Conservation (phyloP, 2,797 vertebrate species). For the Huso huso region DNA sequence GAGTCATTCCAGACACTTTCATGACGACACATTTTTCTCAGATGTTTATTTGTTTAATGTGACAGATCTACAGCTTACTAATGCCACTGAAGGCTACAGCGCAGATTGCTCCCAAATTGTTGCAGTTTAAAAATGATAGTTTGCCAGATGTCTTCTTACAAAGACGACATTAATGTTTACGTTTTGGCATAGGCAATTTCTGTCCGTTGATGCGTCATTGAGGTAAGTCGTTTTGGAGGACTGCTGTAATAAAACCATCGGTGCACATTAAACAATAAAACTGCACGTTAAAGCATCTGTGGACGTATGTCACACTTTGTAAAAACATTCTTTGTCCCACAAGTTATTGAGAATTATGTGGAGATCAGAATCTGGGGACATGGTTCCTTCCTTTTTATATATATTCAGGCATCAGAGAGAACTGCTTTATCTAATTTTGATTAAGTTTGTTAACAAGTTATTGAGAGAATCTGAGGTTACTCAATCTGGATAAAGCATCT, state of each 20-base stretch:
- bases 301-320: too few relatives aligned
- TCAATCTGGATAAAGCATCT: too few relatives aligned
- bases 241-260: background rate
- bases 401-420: too few relatives aligned
- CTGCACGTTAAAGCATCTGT: too few relatives aligned
- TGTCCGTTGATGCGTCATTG: slow-evolving; percentile 18
- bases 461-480: too few relatives aligned
- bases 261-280: too few relatives aligned
- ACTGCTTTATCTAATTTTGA: too few relatives aligned
- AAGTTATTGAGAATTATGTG: too few relatives aligned
- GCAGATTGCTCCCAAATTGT: background rate
- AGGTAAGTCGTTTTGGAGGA: slow-evolving; percentile 10
- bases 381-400: too few relatives aligned
- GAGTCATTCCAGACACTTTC: slow-evolving; percentile 6
- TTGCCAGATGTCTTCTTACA: slow-evolving; percentile 15
- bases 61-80: slow-evolving; percentile 7
- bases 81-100: background rate
- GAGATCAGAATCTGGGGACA: too few relatives aligned
- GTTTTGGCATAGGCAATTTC: slow-evolving; percentile 15
- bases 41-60: background rate
- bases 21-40: background rate
- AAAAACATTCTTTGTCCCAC: too few relatives aligned
- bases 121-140: slow-evolving; percentile 3
- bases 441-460: too few relatives aligned
- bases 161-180: slow-evolving; percentile 19